Evolutionary conservation across 1,140 invertebrate genomes (phyloP).

Genomic region (Mactra quadrangularis): DNA sequence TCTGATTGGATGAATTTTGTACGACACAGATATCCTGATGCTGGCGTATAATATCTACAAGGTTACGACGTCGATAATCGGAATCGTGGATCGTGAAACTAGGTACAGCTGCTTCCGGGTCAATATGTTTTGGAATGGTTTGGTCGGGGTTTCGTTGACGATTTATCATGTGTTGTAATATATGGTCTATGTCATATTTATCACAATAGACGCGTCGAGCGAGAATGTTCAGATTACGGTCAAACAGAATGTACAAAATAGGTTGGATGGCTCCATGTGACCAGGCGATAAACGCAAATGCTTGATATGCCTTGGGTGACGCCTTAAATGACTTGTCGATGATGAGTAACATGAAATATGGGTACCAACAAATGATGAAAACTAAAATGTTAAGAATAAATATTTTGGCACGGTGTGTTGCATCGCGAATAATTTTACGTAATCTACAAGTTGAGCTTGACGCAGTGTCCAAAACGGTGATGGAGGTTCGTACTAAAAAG

Average conservation of each 20-base stretch:
- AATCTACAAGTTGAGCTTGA: slow-evolving; percentile 70
- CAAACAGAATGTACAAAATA: slow-evolving; percentile 80
- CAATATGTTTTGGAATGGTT: slow-evolving; percentile 7
- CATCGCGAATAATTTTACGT: slow-evolving; percentile 72
- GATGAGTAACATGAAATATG: slow-evolving; percentile 81
- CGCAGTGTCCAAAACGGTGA: slow-evolving; percentile 76
- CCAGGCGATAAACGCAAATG: slow-evolving; percentile 83
- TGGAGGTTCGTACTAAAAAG: slow-evolving; percentile 80
- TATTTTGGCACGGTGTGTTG: slow-evolving; percentile 79
- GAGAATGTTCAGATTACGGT: slow-evolving; percentile 80
- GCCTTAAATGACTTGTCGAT: slow-evolving; percentile 80
- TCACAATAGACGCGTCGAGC: slow-evolving; percentile 78
- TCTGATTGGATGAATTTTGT: slow-evolving; percentile 57
- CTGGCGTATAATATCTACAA: slow-evolving; percentile 45
- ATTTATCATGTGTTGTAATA: slow-evolving; percentile 69
- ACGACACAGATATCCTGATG: slow-evolving; percentile 43
- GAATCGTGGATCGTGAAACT: slow-evolving; percentile 1
- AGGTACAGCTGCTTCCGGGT: not conserved
- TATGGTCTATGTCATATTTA: slow-evolving; percentile 68
- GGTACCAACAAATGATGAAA: slow-evolving; percentile 82
- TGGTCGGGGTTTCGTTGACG: slow-evolving; percentile 60
- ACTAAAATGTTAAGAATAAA: slow-evolving; percentile 78
- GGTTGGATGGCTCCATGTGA: slow-evolving; percentile 81
- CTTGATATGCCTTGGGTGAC: slow-evolving; percentile 81
- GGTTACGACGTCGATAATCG: slow-evolving; percentile 14